phyloP scores from a whole-genome alignment of 1,140 invertebrate genomes.

The Plectus sambesii region DNA sequence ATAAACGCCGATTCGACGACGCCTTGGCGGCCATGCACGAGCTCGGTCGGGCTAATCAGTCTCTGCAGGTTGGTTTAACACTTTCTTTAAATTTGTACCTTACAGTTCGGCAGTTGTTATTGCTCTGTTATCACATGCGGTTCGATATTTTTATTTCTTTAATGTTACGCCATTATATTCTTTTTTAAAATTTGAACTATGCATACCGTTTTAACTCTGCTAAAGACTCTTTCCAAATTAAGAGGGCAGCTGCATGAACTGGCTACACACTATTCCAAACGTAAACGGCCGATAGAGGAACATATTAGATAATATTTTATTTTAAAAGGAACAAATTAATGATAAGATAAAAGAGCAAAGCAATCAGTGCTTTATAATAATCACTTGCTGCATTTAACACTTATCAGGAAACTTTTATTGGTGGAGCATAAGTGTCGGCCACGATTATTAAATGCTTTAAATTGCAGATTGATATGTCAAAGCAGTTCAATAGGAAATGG shows the following conservation, averaged over 20 bases:
- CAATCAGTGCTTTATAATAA: too few relatives aligned
- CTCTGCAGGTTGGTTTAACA: conserved; percentile 19
- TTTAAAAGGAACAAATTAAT: too few relatives aligned
- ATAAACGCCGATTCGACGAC: conserved; percentile 26
- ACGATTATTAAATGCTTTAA: too few relatives aligned
- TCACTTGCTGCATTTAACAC: conserved; percentile 4
- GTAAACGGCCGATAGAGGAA: not conserved
- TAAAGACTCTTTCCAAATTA: conserved; percentile 2
- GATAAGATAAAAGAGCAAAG: too few relatives aligned
- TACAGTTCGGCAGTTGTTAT: too few relatives aligned
- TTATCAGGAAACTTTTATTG: conserved; percentile 8
- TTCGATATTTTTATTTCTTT: too few relatives aligned
- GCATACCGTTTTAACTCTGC: not conserved
- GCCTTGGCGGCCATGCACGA: conserved; percentile 28
- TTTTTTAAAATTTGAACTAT: too few relatives aligned
- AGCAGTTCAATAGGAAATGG: conserved; percentile 22
- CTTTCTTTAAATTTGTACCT: not conserved
- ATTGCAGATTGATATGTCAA: conserved; percentile 24
- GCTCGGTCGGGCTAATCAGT: conserved; percentile 27
- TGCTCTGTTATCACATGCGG: too few relatives aligned
- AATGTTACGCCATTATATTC: too few relatives aligned
- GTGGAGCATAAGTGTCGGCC: too few relatives aligned
- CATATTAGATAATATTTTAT: not conserved
- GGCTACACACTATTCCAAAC: too few relatives aligned
- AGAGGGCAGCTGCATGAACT: not conserved